phyloP scores from a whole-genome alignment of 2,113 vertebrate genomes.

The Cromileptes altivelis region DNA sequence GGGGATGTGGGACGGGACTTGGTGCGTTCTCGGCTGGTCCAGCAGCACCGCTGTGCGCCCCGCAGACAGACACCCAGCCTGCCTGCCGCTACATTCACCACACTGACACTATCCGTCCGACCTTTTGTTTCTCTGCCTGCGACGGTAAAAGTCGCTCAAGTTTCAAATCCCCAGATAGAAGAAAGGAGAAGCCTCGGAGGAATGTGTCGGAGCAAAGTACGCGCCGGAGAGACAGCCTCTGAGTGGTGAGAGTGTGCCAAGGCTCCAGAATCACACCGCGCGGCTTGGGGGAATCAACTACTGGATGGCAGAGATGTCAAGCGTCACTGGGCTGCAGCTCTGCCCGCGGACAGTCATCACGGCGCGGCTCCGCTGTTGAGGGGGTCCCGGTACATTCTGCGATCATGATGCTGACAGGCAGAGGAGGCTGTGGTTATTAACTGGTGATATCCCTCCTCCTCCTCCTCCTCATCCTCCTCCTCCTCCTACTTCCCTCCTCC shows the following conservation, averaged over 20 bases:
- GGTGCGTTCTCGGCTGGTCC: slow-evolving; percentile 56
- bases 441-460: slow-evolving; percentile 63
- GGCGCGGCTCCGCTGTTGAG: slow-evolving; percentile 30
- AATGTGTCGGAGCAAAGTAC: slow-evolving; percentile 22
- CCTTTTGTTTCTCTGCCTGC: slow-evolving; percentile 27
- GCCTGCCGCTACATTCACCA: slow-evolving; percentile 58
- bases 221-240: slow-evolving; percentile 30
- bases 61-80: slow-evolving; percentile 43
- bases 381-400: slow-evolving; percentile 42
- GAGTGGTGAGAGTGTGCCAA: slow-evolving; percentile 36
- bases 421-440: slow-evolving; percentile 66
- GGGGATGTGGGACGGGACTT: slow-evolving; percentile 23
- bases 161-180: slow-evolving; percentile 43
- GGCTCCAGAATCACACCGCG: slow-evolving; percentile 23
- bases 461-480: slow-evolving; percentile 16
- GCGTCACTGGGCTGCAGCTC: slow-evolving; percentile 45
- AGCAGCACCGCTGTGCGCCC: slow-evolving; percentile 63
- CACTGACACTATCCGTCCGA: background rate
- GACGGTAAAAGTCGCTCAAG: slow-evolving; percentile 52
- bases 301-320: slow-evolving; percentile 24
- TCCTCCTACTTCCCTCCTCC: background rate
- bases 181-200: slow-evolving; percentile 15
- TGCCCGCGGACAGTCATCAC: slow-evolving; percentile 47
- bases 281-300: slow-evolving; percentile 1
- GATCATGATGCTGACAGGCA: slow-evolving; percentile 51